Evolutionary conservation across 2,113 vertebrate genomes (phyloP).

Genomic region (Esox niger): DNA sequence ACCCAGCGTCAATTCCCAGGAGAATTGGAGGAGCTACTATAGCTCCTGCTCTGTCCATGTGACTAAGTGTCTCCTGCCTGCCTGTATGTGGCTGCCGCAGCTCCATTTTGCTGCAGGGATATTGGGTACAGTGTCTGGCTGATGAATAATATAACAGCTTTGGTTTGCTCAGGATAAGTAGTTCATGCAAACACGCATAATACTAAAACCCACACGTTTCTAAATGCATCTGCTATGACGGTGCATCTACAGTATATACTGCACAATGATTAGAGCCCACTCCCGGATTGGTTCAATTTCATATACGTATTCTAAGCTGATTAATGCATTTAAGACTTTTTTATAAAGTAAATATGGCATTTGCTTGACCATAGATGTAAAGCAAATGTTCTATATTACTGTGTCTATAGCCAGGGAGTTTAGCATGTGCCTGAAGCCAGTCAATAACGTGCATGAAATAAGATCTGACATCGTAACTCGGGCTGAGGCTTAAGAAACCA

Average conservation of each 20-base stretch:
- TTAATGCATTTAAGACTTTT: neutral
- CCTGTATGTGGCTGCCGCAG: constrained; percentile 7
- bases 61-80: constrained; percentile 41
- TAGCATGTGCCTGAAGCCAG: neutral
- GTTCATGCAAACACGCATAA: constrained; percentile 23
- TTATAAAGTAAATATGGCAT: neutral
- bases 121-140: constrained; percentile 33
- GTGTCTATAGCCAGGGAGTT: neutral
- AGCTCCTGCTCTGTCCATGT: constrained; percentile 27
- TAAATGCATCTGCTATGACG: neutral
- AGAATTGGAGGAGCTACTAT: constrained; percentile 36
- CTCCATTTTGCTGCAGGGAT: constrained; percentile 46
- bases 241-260: neutral
- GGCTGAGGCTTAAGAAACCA: no score
- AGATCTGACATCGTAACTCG: no score
- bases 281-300: neutral
- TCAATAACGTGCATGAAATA: neutral
- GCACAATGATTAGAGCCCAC: neutral
- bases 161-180: constrained; percentile 30
- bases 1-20: constrained; percentile 38
- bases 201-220: neutral
- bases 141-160: constrained; percentile 52
- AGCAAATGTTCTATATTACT: no score
- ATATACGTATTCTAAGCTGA: neutral
- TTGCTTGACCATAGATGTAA: no score